Evolutionary conservation across 2,888 invertebrate species (phyloP).

Genomic region (Rotaria socialis): DNA sequence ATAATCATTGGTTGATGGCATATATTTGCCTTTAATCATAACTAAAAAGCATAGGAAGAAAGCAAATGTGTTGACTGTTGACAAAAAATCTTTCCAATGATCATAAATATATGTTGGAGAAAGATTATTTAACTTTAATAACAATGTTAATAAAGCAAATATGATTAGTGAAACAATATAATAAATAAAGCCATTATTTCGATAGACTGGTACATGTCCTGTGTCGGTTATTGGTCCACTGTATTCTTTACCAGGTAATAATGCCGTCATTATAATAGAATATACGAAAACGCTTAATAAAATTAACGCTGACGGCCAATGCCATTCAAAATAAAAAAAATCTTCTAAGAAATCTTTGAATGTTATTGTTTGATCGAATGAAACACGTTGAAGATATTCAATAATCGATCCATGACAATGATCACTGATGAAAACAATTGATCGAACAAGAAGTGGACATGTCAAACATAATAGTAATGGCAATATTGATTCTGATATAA

Average conservation of each 20-base stretch:
- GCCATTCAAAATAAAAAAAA: conserved; percentile 14
- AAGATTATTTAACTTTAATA: conserved; percentile 53
- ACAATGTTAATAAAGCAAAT: conserved; percentile 53
- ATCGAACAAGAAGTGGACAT: conserved; percentile 31
- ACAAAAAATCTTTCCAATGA: conserved; percentile 61
- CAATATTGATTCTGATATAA: not conserved
- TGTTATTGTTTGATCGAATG: not conserved
- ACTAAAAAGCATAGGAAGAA: conserved; percentile 59
- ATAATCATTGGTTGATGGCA: conserved; percentile 56
- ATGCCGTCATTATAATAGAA: conserved; percentile 59
- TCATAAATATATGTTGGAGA: conserved; percentile 60
- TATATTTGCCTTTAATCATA: conserved; percentile 56
- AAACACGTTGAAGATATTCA: not conserved
- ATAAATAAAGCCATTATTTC: conserved; percentile 62
- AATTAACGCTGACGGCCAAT: conserved; percentile 29
- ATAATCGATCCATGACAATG: not conserved
- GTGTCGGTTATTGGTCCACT: conserved; percentile 62
- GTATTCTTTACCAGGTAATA: conserved; percentile 59
- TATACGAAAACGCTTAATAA: conserved; percentile 52
- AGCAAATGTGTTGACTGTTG: conserved; percentile 60
- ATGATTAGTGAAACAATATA: conserved; percentile 60
- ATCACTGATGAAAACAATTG: not conserved
- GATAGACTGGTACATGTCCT: conserved; percentile 61
- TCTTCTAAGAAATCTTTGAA: conserved; percentile 13
- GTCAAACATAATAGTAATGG: not conserved